These are phyloP conservation scores for Cecropterus lyciades DNA, from an alignment of 1,140 invertebrate species.

Conservation along the genomic window DNA sequence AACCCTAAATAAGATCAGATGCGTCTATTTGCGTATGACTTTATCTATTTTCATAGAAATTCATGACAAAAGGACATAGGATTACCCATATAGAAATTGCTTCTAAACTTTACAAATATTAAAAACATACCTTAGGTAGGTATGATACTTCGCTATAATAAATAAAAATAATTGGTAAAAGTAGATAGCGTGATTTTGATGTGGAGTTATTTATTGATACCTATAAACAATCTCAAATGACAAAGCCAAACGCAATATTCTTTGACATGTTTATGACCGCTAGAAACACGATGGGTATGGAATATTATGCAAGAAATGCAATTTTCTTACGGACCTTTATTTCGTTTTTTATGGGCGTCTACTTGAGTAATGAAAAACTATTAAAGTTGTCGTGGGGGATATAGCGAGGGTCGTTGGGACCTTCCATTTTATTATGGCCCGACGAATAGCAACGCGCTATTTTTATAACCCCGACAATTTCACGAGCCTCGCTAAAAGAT, in stretches of 20 bases:
- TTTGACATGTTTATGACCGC: slow-evolving; percentile 58
- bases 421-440: slow-evolving; percentile 68
- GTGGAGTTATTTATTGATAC: background rate
- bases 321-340: slow-evolving; percentile 79
- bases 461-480: slow-evolving; percentile 74
- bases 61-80: too few relatives aligned
- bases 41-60: too few relatives aligned
- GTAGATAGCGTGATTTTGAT: background rate
- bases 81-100: too few relatives aligned
- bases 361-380: slow-evolving; percentile 84
- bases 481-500: slow-evolving; percentile 51
- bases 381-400: slow-evolving; percentile 75
- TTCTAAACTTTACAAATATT: too few relatives aligned
- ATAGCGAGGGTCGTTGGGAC: slow-evolving; percentile 73
- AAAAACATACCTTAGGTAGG: too few relatives aligned
- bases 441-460: slow-evolving; percentile 67
- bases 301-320: slow-evolving; percentile 79
- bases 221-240: slow-evolving; percentile 20
- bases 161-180: too few relatives aligned
- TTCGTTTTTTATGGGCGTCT: slow-evolving; percentile 76
- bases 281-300: slow-evolving; percentile 51
- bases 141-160: too few relatives aligned
- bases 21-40: too few relatives aligned
- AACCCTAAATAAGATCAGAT: too few relatives aligned
- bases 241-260: slow-evolving; percentile 63